These are phyloP conservation scores for Plecotus auritus DNA, from an alignment of 2,113 vertebrate species.

Conservation along the genomic window DNA sequence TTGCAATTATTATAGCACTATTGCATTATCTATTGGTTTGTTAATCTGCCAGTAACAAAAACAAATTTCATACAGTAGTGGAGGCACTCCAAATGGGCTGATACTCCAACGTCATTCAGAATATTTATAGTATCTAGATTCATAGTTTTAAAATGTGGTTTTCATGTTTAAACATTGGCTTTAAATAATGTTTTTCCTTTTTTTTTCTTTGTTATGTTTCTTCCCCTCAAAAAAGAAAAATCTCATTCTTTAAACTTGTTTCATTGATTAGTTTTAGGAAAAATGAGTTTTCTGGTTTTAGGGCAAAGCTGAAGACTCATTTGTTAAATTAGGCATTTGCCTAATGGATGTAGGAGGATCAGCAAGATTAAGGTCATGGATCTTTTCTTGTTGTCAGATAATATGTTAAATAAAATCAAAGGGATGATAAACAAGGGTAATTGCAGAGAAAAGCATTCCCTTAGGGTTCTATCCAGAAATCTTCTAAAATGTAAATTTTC, in stretches of 20 bases:
- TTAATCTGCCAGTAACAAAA: background rate
- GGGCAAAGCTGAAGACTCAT: constrained; percentile 61
- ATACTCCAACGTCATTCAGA: background rate
- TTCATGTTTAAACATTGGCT: background rate
- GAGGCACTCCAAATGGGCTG: background rate
- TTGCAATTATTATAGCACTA: background rate
- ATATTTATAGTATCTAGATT: background rate
- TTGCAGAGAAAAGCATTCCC: constrained; percentile 50
- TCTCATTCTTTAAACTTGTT: constrained; percentile 25
- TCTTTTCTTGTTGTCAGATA: constrained; percentile 70
- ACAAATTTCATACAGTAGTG: background rate
- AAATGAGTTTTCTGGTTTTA: constrained; percentile 66
- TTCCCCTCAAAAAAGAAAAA: background rate
- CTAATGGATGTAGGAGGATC: constrained; percentile 55
- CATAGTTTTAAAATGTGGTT: background rate
- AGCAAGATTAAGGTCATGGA: constrained; percentile 72
- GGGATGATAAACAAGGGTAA: constrained; percentile 67
- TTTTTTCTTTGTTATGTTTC: background rate
- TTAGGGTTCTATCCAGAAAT: constrained; percentile 3
- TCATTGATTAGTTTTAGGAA: constrained; percentile 58
- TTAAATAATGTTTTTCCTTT: background rate
- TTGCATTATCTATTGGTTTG: background rate
- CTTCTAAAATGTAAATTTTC: constrained; percentile 32
- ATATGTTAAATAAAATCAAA: constrained; percentile 72
- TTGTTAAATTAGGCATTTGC: constrained; percentile 71